A percentile compares a stretch with the other conserved stretches of the same genome.
Evolutionary conservation across 2,797 vertebrate genomes (phyloP).

Genomic region (Chromis chromis): DNA sequence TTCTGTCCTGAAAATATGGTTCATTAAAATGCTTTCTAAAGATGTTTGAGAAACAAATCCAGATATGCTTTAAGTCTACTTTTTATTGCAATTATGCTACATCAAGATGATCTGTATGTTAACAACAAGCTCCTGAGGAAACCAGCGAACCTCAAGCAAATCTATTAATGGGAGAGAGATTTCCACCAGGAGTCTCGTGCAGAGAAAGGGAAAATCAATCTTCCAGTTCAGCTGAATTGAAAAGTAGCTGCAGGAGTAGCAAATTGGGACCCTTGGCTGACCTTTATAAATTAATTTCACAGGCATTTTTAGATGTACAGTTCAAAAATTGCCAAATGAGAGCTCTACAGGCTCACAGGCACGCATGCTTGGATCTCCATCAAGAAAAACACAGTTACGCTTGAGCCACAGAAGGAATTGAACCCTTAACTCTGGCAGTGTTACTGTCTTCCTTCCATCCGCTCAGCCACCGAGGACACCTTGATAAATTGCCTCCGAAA

Average conservation of each 20-base stretch:
- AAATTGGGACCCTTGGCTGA: constrained; percentile 45
- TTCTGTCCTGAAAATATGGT: constrained; percentile 10
- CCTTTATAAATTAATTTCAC: constrained; percentile 45
- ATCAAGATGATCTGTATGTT: not conserved
- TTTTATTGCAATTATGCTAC: not conserved
- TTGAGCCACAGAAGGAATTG: not conserved
- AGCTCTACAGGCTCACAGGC: not conserved
- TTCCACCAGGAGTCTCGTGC: constrained; percentile 20
- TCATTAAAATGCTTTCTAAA: constrained; percentile 43
- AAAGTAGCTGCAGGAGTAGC: constrained; percentile 35
- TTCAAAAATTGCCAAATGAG: constrained; percentile 30
- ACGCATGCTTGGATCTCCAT: not conserved
- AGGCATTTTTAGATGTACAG: constrained; percentile 22
- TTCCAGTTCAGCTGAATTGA: constrained; percentile 18
- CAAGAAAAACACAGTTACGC: not conserved
- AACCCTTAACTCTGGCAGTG: not conserved
- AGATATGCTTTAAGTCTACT: not conserved
- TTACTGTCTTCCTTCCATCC: constrained; percentile 26
- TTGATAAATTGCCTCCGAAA: constrained; percentile 53
- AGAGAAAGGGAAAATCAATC: constrained; percentile 51
- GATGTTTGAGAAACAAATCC: not conserved
- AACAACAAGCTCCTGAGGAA: constrained; percentile 2
- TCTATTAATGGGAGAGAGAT: constrained; percentile 30
- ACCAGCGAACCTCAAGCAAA: constrained; percentile 8
- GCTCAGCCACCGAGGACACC: constrained; percentile 41